phyloP scores from a whole-genome alignment of 2,113 vertebrate genomes.

The Chionis minor region DNA sequence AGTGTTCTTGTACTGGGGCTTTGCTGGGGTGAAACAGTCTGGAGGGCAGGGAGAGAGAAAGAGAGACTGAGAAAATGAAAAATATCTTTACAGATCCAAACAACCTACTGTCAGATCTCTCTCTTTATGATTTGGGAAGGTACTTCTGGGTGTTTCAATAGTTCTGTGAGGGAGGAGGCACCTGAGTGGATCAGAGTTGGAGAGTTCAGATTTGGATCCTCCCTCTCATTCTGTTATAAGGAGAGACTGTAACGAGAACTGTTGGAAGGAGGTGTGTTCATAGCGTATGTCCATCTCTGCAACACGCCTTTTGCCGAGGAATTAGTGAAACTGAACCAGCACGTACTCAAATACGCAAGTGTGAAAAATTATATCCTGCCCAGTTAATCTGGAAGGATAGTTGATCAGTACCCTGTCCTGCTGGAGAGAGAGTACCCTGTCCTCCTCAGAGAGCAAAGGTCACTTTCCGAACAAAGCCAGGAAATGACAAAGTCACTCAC shows the following conservation, averaged over 20 bases:
- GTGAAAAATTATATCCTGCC: neutral
- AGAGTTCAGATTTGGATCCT: neutral
- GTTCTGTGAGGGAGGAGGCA: neutral
- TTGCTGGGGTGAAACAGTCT: neutral
- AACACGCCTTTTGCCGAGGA: neutral
- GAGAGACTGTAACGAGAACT: neutral
- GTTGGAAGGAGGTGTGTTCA: neutral
- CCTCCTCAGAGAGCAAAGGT: neutral
- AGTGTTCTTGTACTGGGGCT: neutral
- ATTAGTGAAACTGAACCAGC: neutral
- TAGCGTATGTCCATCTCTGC: neutral
- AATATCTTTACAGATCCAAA: neutral
- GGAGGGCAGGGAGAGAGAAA: neutral
- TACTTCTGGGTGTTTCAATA: neutral
- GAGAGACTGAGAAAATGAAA: neutral
- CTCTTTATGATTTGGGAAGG: neutral
- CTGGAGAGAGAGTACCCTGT: neutral
- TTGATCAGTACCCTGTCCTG: neutral
- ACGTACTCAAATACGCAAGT: rapidly evolving
- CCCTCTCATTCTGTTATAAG: neutral
- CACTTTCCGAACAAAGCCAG: neutral
- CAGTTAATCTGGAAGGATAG: neutral
- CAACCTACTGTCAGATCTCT: neutral
- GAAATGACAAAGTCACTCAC: neutral
- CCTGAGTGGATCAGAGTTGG: rapidly evolving